Percentiles rank a stretch among this genome's conserved stretches.
phyloP scores from a whole-genome alignment of 1,140 invertebrate species.

The Bombus difficillimus region DNA sequence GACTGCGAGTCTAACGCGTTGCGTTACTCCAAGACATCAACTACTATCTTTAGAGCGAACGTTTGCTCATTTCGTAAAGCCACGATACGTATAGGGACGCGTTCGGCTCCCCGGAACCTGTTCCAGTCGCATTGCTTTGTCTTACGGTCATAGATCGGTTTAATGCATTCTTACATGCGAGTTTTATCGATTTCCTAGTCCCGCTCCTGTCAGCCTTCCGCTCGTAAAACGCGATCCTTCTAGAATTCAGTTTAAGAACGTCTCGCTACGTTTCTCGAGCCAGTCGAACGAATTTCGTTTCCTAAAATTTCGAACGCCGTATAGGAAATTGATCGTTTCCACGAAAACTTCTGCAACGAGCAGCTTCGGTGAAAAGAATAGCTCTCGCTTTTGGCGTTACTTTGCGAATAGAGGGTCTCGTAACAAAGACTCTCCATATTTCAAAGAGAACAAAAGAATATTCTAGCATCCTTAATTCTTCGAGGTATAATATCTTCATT shows the following conservation, averaged over 20 bases:
- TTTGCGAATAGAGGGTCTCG: too few species aligned
- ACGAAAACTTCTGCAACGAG: too few species aligned
- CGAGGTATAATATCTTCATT: too few species aligned
- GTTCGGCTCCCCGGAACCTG: constrained; percentile 58
- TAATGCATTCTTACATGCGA: constrained; percentile 66
- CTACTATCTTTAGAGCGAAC: constrained; percentile 64
- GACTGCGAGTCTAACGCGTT: constrained; percentile 50
- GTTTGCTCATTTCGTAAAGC: constrained; percentile 56
- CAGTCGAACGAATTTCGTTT: too few species aligned
- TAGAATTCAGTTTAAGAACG: constrained; percentile 34
- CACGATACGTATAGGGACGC: constrained; percentile 25
- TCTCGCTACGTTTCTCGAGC: not conserved
- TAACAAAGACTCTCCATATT: too few species aligned
- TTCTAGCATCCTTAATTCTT: too few species aligned
- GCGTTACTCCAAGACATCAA: constrained; percentile 60
- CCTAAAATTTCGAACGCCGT: too few species aligned
- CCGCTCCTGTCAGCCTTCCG: constrained; percentile 24
- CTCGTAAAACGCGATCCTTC: constrained; percentile 36
- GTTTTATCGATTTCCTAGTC: constrained; percentile 56
- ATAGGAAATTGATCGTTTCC: too few species aligned
- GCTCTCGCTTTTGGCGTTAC: too few species aligned
- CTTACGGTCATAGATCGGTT: constrained; percentile 65
- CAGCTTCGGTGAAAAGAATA: too few species aligned
- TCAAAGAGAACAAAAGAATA: too few species aligned
- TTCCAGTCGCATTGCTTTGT: constrained; percentile 65